Percentiles rank a stretch among this genome's conserved stretches.
Conservation (phyloP, 2,888 invertebrate genomes). For the Endotricha flammealis region DNA sequence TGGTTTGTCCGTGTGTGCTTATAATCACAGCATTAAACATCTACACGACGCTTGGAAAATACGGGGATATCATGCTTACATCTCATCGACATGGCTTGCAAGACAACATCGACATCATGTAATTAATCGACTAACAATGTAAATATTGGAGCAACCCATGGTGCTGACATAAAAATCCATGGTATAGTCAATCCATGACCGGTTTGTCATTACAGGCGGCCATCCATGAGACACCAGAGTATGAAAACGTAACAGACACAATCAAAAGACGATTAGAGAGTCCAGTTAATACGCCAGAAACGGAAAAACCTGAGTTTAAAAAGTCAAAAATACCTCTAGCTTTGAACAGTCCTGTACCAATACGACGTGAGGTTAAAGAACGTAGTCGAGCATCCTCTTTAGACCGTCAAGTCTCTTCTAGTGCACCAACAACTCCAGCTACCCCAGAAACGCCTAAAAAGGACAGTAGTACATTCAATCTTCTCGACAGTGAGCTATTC, state of each 20-base stretch:
- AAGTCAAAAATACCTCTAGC: slow-evolving; percentile 66
- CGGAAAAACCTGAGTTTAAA: slow-evolving; percentile 55
- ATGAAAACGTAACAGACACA: slow-evolving; percentile 81
- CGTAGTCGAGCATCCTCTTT: slow-evolving; percentile 48
- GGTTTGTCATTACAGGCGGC: slow-evolving; percentile 10
- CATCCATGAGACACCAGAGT: slow-evolving; percentile 41
- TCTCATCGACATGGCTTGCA: too few species aligned
- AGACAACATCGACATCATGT: too few species aligned
- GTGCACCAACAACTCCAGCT: slow-evolving; percentile 22
- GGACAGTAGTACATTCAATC: slow-evolving; percentile 79
- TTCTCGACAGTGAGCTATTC: slow-evolving; percentile 83
- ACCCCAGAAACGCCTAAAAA: slow-evolving; percentile 63
- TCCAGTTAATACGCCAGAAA: slow-evolving; percentile 61
- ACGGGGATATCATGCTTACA: too few species aligned
- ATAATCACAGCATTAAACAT: too few species aligned
- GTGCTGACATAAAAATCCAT: too few species aligned
- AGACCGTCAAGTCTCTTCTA: slow-evolving; percentile 33
- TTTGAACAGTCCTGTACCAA: slow-evolving; percentile 57
- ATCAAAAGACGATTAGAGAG: slow-evolving; percentile 79
- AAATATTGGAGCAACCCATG: too few species aligned
- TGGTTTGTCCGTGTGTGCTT: too few species aligned
- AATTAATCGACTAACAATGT: too few species aligned
- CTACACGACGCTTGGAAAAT: too few species aligned
- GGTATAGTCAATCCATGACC: too few species aligned
- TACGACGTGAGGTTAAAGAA: slow-evolving; percentile 50